Base-by-base conservation (phyloP, 1,140 invertebrate species). In the Drosophila carrolli region DNA sequence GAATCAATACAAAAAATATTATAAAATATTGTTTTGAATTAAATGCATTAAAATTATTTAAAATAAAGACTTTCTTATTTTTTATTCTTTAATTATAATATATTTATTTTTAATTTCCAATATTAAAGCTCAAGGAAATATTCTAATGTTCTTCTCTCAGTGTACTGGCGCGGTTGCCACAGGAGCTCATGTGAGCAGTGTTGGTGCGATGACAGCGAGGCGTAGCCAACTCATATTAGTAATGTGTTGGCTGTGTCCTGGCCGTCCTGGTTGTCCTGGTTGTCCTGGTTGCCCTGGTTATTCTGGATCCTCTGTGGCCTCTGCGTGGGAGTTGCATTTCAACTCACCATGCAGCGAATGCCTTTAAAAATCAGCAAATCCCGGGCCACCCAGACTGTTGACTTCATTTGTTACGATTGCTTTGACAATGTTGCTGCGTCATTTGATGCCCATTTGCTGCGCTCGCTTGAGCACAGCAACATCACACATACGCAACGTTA, bases 361-460 rank as follows among this genome's bases (percentile, higher is more conserved):
- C 48, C 48, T 68, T 68, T 65, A 62, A 70, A 72, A 59, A 54
- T 38, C 29, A 37, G 40, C 23, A 51, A 57, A 57, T 29, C 27
- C 59, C n/a, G 32, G 37, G 14, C 63, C 10, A 35, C 62, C 62
- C 62, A 68, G 67, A 68, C 68, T 73, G 78, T 81, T 83, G 84
- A 89, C 83, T 86, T 86, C 83, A 88, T 88, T 86, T 88, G 79
- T 86, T 83, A 83, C 83, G 75, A 88, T 86, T 86, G 84, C 83
- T 88, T 86, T 86, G 83, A 88, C 83, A 86, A 86, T 86, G 83
- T 83, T 86, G 83, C 83, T 80, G 75, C 83, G 76, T 83, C 83
- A 86, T 86, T 85, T 81, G 82, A 86, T 81, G 81, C 82, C 82
- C 81, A 81, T 86, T 86, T 86, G 79, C 66, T 62, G 70, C 35